Evolutionary conservation across 2,888 invertebrate species (phyloP).

Genomic region (Mactromeris polynyma): DNA sequence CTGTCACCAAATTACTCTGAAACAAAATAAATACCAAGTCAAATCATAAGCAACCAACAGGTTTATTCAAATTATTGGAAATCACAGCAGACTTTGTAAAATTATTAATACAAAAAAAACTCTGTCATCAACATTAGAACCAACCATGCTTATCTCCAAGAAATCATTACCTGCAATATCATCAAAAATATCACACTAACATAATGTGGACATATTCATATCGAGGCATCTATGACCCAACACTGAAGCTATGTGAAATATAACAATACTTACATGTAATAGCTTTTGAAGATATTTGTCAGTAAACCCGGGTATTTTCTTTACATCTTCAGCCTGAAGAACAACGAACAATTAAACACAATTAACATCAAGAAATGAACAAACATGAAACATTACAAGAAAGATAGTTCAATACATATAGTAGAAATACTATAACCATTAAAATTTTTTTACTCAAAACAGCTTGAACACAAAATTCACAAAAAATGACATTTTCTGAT

Average conservation of each 20-base stretch:
- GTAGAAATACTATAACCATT: neutral
- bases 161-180: no score
- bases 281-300: conserved; percentile 78
- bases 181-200: no score
- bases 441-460: neutral
- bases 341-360: neutral
- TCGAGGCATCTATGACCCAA: no score
- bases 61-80: no score
- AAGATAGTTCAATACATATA: no score
- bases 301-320: conserved; percentile 80
- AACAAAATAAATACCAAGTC: conserved; percentile 35
- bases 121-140: no score
- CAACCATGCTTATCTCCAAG: no score
- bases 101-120: no score
- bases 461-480: neutral
- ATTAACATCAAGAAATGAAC: neutral
- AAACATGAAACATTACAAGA: neutral
- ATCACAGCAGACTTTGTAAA: no score
- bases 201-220: no score
- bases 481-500: neutral
- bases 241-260: neutral
- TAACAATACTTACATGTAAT: conserved; percentile 74
- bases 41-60: neutral
- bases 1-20: conserved; percentile 64
- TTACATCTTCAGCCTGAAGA: conserved; percentile 78